Base-by-base conservation (phyloP, 2,797 vertebrate species). In the Sebastes trivittatus region DNA sequence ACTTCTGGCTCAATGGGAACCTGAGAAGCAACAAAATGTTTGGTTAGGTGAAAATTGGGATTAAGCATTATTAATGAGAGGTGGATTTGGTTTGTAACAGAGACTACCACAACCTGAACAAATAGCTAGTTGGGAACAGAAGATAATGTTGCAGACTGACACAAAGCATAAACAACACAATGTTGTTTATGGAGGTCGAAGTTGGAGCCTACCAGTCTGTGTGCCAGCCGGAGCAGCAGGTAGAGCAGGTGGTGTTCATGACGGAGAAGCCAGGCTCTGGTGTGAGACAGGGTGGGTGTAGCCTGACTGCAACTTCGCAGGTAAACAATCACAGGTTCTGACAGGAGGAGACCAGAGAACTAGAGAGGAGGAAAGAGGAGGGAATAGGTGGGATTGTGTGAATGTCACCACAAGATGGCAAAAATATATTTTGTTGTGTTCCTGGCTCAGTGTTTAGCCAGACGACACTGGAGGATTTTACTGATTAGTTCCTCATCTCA, bases 221-320 rank as follows among this genome's bases (percentile, higher is more conserved):
- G 94, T 27, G 97, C 95, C 82, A 99, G 88, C 0, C 84, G 78
- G 36, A 99, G 94, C 36, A 97, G 95, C 34, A 97, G 94, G 90
- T 97, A 97, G 68, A 98, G 96, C 70, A 99, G 95, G 84, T 98
- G 97, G 93, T 97, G 96, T 56, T 99, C 98, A 1, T 99, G 98
- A 63, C 94, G 96, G 54, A 99, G 93, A 61, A 98, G 94, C 98
- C 98, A 99, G 0, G 90, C 94, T 18, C 93, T 95, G 85, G 91
- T 91, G 38, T 95, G 94, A 66, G 96, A 97, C 77, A 98, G 77
- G 4, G 86, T 89, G 30, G 97, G 96, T 16, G 78, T 84, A 23
- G 94, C 93, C 87, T 95, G 93, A 89, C 94, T 94, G 90, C 97
- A 97, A 5, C 92, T 88, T 14, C 78, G 90, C 34, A 99, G 93